Percentiles rank a stretch among this genome's conserved stretches.
Conservation (phyloP, 2,888 invertebrate species). For the Nomada ferruginata region DNA sequence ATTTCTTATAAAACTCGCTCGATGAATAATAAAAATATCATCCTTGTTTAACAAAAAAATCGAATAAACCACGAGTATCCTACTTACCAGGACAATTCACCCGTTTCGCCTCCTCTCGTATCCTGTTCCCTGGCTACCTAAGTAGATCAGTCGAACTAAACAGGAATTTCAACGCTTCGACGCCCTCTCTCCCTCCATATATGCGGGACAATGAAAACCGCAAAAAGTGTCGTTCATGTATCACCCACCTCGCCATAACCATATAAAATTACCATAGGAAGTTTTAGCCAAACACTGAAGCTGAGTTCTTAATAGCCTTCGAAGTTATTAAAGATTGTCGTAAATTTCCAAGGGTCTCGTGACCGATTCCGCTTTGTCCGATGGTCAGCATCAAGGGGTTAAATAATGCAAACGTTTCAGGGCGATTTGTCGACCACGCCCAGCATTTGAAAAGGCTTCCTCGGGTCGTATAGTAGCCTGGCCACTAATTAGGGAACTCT, state of each 20-base stretch:
- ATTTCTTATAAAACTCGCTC: no score
- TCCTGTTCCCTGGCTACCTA: conserved; percentile 68
- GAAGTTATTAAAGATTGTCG: neutral
- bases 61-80: neutral
- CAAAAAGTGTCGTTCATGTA: neutral
- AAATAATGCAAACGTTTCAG: conserved; percentile 12
- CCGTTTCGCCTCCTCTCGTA: conserved; percentile 44
- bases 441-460: conserved; percentile 66
- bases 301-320: neutral
- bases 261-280: no score
- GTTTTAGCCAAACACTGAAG: neutral
- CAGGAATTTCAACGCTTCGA: conserved; percentile 66
- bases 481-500: conserved; percentile 77
- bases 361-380: neutral
- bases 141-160: conserved; percentile 71
- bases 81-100: conserved; percentile 38
- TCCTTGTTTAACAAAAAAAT: no score
- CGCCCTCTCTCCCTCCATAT: neutral
- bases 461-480: conserved; percentile 73
- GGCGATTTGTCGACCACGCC: conserved; percentile 48
- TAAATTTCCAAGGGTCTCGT: neutral
- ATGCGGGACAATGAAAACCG: neutral
- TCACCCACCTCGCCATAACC: no score
- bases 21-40: neutral
- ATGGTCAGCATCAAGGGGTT: no score